Base-by-base conservation (phyloP, 2,888 invertebrate genomes). In the Adineta ricciae region DNA sequence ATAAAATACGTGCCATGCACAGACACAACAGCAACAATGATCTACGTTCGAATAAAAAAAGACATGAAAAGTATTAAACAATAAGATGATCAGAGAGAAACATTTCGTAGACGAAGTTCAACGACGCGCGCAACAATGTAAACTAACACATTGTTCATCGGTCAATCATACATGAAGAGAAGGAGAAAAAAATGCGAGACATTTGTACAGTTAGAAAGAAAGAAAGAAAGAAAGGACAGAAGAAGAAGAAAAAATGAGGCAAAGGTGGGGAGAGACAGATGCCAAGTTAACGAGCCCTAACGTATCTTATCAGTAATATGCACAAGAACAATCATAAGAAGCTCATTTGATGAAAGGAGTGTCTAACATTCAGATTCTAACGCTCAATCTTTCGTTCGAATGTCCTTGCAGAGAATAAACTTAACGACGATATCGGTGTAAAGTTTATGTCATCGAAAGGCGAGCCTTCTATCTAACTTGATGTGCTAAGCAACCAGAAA, bases 91-190 rank as follows among this genome's bases (percentile, higher is more conserved):
- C 64, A 64, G 14, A 64, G 64, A 64, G 32, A 16, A 50, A 46
- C 14, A 50, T 36, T 27, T 64, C 32, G 36, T 64, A 64, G 64
- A 64, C 64, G 32, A 36, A 32, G 64, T 36, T 64, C 64, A 64
- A 36, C 64, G 64, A 64, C 64, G 64, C 64, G 32, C 64, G 64
- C 64, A 64, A 32, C 64, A 14, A 64, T 19, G 64, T 24, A 64
- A 27, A 32, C 64, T 14, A 64, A 64, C 78, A n/a, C n/a, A 41
- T 78, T 78, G 41, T 78, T 78, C 78, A 78, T 78, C 78, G 78
- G 78, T 78, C 78, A 78, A 78, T 78, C 78, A 78, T 41, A 41
- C 38, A 78, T 41, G 41, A 41, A 78, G 41, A 41, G 41, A 73
- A 72, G n/a, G 32, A 73, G 5, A 78, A 41, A 9, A 78, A 19